phyloP scores from a whole-genome alignment of 2,888 invertebrate genomes.

The Pseudeuparius sepicola region DNA sequence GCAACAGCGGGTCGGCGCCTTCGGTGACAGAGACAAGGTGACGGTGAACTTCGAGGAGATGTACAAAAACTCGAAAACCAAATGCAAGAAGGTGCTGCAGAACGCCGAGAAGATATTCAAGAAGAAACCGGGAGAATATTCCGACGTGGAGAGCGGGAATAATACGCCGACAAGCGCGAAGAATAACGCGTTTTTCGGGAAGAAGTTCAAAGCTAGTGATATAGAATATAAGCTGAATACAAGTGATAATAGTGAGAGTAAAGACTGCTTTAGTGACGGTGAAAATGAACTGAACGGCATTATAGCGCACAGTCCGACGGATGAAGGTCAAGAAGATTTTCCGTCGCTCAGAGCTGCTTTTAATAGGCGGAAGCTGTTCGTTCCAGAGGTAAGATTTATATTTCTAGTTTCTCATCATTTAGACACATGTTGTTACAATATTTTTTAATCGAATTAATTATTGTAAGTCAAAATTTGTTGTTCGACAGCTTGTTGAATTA shows the following conservation, averaged over 20 bases:
- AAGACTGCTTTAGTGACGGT: constrained; percentile 16
- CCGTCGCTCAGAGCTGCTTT: constrained; percentile 31
- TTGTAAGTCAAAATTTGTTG: too few relatives aligned
- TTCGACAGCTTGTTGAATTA: too few relatives aligned
- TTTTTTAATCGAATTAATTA: too few relatives aligned
- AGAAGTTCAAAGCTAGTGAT: constrained; percentile 29
- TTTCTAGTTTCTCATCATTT: too few relatives aligned
- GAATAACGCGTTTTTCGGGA: constrained; percentile 31
- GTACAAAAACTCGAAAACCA: constrained; percentile 36
- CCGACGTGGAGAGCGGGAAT: constrained; percentile 18
- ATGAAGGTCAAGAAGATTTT: too few relatives aligned
- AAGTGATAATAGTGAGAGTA: constrained; percentile 16
- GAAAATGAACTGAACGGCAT: constrained; percentile 12
- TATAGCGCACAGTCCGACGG: constrained; percentile 15
- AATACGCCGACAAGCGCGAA: constrained; percentile 28
- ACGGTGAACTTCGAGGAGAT: constrained; percentile 35
- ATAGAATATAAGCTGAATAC: constrained; percentile 32
- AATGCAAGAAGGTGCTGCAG: constrained; percentile 34
- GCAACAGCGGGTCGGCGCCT: constrained; percentile 36
- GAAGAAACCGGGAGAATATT: constrained; percentile 21
- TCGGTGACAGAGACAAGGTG: constrained; percentile 32
- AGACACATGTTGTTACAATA: too few relatives aligned
- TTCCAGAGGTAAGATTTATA: constrained; percentile 29
- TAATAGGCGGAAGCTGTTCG: constrained; percentile 28
- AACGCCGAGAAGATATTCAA: constrained; percentile 35